Base-by-base conservation (phyloP, 2,888 invertebrate species). In the Sphecodes monilicornis region DNA sequence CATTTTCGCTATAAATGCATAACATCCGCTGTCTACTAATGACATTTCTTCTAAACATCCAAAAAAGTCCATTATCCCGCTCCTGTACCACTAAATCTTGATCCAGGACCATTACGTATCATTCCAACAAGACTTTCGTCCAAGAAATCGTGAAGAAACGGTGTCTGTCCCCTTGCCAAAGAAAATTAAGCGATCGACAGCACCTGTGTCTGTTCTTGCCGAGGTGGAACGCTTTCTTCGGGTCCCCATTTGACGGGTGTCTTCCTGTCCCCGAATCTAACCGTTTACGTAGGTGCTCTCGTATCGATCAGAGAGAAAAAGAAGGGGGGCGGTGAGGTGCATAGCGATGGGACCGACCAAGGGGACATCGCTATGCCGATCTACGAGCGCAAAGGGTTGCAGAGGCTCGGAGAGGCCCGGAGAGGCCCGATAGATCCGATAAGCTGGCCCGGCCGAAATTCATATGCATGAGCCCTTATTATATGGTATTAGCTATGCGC, bases 401-500 rank as follows among this genome's bases (percentile, higher is more conserved):
- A 84, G 86, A 85, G 79, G 66, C 29, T 32, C 54, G 22, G 75
- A 68, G 72, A 83, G 79, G 66, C 29, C 64, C 54, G 22, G 75
- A 68, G 72, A 83, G 86, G 87, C 85, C 89, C 90, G 91, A 93
- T 93, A 92, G 93, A 92, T 92, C 90, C 86, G 68, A 86, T 90
- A 86, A 91, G 89, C 91, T 90, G 92, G 92, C 92, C 92, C 92
- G 90, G 90, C 91, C 78, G 90, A 87, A 60, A 94, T 94, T 94
- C 94, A 93, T 94, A 94, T 92, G 92, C 91, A 92, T 92, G 92
- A 92, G 92, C 88, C 89, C 92, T 94, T 94, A 94, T 94, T 94
- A 94, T 94, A 93, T 93, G 92, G 93, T 91, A 94, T 94, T 94
- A 94, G 92, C 91, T 94, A 94, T 94, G 94, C 94, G 93, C 93